Evolutionary conservation across 2,888 invertebrate genomes (phyloP), one percentile per base, ranked within the genome.

Genomic region (Rhyacophila evoluta): DNA sequence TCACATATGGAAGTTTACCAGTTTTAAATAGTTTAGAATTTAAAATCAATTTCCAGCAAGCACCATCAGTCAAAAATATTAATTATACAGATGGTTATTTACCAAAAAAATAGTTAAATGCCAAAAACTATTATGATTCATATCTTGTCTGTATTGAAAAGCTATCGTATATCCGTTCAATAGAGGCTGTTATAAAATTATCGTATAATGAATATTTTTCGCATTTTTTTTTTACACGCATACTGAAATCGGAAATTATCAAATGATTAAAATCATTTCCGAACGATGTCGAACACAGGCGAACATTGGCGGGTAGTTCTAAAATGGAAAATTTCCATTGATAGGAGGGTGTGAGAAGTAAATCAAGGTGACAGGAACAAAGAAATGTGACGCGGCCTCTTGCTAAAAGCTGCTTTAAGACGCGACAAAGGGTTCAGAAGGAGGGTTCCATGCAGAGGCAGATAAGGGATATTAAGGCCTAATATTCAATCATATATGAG

Each of bases 291-390:
- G 55, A 19, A 55, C 10, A 55, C 2, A 15, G 0, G 1, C 25
- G 55, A 55, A 55, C 15, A 4, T 15, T 41, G 12, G 5, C 15
- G 41, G 4, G 2, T 5, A 5, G 41, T 10, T 1, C 55, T 12
- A 0, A 25, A 19, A 55, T 2, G 15, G 71, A 41, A 68, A 75
- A 70, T 75, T 69, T 28, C 15, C 36, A 15, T 11, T 36, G 68
- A 6, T 19, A 72, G 76, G 76, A 72, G 72, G 55, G 79, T 68
- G 72, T 27, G 72, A 39, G 77, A 74, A 77, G 77, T 74, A 77
- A 80, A 77, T 77, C 77, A 77, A 71, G 74, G 74, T 38, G 37
- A 74, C 67, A 28, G 74, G 77, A 75, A 80, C 75, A 78, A 80
- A 80, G 75, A 75, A 73, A 73, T 77, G 72, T 19, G 72, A 75